These are phyloP conservation scores for Yoshiicerus persimilis DNA, from an alignment of 1,140 invertebrate genomes.

Conservation along the genomic window DNA sequence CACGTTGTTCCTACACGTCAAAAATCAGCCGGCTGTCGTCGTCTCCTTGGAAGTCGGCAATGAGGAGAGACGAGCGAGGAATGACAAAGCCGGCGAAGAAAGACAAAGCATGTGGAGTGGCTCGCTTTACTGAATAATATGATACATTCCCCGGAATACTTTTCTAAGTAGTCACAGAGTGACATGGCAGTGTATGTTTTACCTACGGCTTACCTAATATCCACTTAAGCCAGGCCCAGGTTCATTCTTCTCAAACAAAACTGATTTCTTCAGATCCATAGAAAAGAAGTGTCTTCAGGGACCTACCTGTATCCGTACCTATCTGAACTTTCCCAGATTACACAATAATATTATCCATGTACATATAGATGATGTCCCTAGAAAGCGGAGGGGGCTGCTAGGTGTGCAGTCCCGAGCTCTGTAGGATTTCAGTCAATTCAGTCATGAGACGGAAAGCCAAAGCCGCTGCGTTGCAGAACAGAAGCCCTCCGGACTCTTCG, in stretches of 20 bases:
- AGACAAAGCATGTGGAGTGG: background rate
- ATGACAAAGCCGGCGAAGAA: background rate
- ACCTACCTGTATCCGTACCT: background rate
- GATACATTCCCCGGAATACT: background rate
- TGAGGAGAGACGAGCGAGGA: background rate
- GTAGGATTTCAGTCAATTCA: background rate
- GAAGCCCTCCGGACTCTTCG: background rate
- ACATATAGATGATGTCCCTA: background rate
- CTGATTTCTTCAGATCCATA: background rate
- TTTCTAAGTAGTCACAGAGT: background rate
- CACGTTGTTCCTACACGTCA: background rate
- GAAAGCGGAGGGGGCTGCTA: background rate
- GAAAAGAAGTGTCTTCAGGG: background rate
- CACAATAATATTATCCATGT: background rate
- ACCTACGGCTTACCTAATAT: background rate
- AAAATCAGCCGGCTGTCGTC: no score
- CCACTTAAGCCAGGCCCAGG: background rate
- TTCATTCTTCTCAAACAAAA: background rate
- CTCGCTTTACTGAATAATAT: background rate
- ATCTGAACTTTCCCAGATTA: no score
- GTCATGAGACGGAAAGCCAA: background rate
- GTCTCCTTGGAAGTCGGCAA: background rate
- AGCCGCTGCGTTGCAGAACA: background rate
- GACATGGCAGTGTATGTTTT: background rate
- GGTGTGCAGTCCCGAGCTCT: no score